phyloP scores from a whole-genome alignment of 2,797 vertebrate species.

The Eleutherodactylus coqui region DNA sequence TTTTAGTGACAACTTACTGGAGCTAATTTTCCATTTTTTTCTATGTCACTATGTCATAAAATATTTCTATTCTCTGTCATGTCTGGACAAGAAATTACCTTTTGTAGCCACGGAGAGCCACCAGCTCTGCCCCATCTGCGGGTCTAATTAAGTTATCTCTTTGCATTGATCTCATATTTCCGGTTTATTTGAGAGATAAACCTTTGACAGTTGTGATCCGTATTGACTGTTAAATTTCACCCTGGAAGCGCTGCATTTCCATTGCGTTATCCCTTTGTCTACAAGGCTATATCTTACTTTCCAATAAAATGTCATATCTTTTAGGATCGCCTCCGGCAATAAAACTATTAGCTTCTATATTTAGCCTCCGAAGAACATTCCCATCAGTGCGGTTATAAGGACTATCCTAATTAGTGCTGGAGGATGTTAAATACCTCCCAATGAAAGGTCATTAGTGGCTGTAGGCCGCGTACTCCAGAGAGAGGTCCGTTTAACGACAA shows the following conservation, averaged over 20 bases:
- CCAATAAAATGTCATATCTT: constrained; percentile 17
- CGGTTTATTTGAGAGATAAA: constrained; percentile 1
- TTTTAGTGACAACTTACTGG: not conserved
- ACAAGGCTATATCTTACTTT: not conserved
- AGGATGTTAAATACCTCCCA: constrained; percentile 11
- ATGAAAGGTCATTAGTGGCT: constrained; percentile 35
- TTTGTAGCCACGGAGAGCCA: not conserved
- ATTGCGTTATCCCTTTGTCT: not conserved
- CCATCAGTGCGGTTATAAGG: not conserved
- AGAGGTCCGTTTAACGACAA: not conserved
- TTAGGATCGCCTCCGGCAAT: constrained; percentile 25
- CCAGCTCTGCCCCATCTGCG: not conserved
- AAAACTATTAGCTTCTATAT: constrained; percentile 30
- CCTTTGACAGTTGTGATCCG: not conserved
- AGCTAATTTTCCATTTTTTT: constrained; percentile 9
- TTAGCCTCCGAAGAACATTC: constrained; percentile 7
- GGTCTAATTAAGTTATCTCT: not conserved
- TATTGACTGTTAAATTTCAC: constrained; percentile 12
- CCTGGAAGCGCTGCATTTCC: not conserved
- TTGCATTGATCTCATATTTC: constrained; percentile 6
- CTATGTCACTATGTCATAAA: not conserved
- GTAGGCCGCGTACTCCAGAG: not conserved
- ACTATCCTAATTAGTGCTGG: constrained; percentile 25
- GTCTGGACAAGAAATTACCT: not conserved
- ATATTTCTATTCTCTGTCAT: not conserved